Conservation (phyloP, 2,113 vertebrate genomes). For the Acrocephalus arundinaceus region DNA sequence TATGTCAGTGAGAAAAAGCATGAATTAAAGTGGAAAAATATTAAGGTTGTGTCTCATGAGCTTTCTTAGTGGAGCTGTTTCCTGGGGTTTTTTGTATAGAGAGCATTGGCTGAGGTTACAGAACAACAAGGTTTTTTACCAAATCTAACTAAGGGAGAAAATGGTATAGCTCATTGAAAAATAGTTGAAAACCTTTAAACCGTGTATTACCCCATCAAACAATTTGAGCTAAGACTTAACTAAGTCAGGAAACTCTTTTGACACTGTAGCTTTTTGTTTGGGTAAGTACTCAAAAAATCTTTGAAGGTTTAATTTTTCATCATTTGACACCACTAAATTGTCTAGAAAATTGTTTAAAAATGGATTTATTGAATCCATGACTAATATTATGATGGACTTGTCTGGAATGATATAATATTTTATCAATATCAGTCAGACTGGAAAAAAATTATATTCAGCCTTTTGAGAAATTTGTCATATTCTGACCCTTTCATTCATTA, state of each 20-base stretch:
- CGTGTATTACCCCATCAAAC: not conserved
- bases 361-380: not conserved
- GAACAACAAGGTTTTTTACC: not conserved
- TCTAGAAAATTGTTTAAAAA: not conserved
- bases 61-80: not conserved
- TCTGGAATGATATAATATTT: not conserved
- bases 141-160: not conserved
- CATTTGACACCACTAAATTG: not conserved
- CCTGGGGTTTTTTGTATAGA: not conserved
- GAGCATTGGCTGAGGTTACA: not conserved
- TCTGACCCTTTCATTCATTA: not conserved
- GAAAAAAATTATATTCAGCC: not conserved
- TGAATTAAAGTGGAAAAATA: not conserved
- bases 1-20: not conserved
- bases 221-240: not conserved
- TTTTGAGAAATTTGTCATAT: not conserved
- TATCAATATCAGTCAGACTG: not conserved
- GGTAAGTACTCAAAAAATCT: not conserved
- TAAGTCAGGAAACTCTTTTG: not conserved
- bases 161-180: not conserved
- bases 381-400: not conserved
- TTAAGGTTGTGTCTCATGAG: accelerated
- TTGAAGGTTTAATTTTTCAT: not conserved
- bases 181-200: not conserved
- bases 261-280: not conserved